A percentile compares a stretch with the other conserved stretches of the same genome.
Conservation (phyloP, 1,140 invertebrate species). For the Muscidifurax raptorellus region DNA sequence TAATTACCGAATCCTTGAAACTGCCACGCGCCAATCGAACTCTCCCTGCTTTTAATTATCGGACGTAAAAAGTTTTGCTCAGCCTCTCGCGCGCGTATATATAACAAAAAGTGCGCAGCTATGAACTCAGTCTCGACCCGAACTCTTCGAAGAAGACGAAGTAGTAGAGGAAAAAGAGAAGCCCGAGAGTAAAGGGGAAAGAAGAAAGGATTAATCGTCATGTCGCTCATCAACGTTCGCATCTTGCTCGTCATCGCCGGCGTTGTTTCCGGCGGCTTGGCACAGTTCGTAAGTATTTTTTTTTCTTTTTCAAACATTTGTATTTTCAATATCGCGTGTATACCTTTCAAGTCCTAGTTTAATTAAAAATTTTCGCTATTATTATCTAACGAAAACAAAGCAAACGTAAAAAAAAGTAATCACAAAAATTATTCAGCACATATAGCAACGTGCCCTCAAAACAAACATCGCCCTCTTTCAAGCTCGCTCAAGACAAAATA, state of each 20-base stretch:
- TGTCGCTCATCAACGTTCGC: conserved; percentile 33
- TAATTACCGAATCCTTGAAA: conserved; percentile 35
- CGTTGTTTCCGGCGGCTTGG: neutral
- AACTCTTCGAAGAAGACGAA: neutral
- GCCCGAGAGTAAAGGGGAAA: neutral
- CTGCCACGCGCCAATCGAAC: conserved; percentile 10
- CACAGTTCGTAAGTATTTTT: neutral
- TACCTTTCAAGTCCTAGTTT: too few species aligned
- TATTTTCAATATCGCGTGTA: too few species aligned
- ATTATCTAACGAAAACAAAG: too few species aligned
- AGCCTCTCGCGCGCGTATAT: neutral
- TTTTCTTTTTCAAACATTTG: too few species aligned
- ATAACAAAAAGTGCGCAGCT: neutral
- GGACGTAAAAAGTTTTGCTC: conserved; percentile 26
- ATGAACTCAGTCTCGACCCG: conserved; percentile 2
- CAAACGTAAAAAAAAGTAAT: too few species aligned
- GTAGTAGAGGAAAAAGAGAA: neutral
- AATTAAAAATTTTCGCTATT: too few species aligned
- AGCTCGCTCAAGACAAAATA: too few species aligned
- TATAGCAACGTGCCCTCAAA: too few species aligned
- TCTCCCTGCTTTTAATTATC: conserved; percentile 20
- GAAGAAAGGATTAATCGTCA: conserved; percentile 18
- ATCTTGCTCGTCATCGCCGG: conserved; percentile 14
- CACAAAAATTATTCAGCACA: too few species aligned
- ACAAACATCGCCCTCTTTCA: too few species aligned